A percentile compares a stretch with the other conserved stretches of the same genome.
Evolutionary conservation across 2,113 vertebrate species (phyloP).

Genomic region (Melanerpes aurifrons): DNA sequence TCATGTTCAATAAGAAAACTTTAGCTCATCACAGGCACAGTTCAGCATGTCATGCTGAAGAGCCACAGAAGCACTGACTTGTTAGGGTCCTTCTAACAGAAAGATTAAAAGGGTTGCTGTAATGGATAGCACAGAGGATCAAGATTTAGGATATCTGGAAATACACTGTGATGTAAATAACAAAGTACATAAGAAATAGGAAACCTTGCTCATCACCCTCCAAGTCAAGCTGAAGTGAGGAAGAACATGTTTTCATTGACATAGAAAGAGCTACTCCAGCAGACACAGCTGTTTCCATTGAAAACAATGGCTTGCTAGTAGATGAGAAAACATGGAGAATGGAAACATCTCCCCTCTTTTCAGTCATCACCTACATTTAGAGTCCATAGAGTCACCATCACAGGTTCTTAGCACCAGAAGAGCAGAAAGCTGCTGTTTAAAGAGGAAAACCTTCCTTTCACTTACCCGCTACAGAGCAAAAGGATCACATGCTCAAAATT

Average conservation of each 20-base stretch:
- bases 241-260: neutral
- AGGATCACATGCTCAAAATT: neutral
- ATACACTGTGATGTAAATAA: neutral
- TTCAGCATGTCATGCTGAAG: neutral
- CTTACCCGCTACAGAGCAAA: rapidly evolving
- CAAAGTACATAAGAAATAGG: neutral
- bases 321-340: rapidly evolving
- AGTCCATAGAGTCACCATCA: neutral
- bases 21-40: neutral
- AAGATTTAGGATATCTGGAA: neutral
- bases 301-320: neutral
- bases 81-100: neutral
- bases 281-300: neutral
- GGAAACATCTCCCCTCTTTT: neutral
- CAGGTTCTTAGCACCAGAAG: neutral
- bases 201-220: neutral
- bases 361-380: neutral
- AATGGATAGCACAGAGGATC: neutral
- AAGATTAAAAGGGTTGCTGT: neutral
- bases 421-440: neutral
- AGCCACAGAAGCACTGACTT: neutral
- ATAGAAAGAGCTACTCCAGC: neutral
- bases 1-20: neutral
- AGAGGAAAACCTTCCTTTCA: neutral
- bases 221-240: neutral